Percentiles rank a stretch among this genome's conserved stretches.
Conservation (phyloP, 2,113 vertebrate species). For the Oplegnathus fasciatus region DNA sequence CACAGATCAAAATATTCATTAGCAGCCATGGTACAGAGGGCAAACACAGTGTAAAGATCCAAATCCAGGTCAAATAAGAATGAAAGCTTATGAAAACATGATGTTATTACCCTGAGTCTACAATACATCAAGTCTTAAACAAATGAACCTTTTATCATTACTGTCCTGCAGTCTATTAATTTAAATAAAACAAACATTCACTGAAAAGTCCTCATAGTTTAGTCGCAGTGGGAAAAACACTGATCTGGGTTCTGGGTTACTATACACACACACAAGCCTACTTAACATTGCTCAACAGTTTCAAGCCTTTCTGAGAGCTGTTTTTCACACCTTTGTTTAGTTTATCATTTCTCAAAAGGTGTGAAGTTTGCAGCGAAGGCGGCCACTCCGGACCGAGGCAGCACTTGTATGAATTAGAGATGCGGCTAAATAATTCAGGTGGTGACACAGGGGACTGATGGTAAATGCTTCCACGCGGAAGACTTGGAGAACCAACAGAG, state of each 20-base stretch:
- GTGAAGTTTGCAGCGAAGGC: slow-evolving; percentile 65
- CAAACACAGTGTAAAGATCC: not conserved
- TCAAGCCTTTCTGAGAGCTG: not conserved
- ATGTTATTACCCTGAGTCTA: not conserved
- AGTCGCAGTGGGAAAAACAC: not conserved
- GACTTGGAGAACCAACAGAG: slow-evolving; percentile 77
- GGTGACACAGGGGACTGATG: slow-evolving; percentile 77
- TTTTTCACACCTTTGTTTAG: slow-evolving; percentile 26
- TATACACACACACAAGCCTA: not conserved
- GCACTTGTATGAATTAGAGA: slow-evolving; percentile 82
- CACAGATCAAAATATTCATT: slow-evolving; percentile 45
- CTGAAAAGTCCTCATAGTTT: not conserved
- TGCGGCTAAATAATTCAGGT: slow-evolving; percentile 84
- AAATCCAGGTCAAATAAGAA: not conserved
- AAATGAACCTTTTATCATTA: not conserved
- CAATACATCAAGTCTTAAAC: not conserved
- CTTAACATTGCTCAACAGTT: not conserved
- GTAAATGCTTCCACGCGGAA: slow-evolving; percentile 82
- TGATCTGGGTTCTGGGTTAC: not conserved
- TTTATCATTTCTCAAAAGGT: slow-evolving; percentile 61
- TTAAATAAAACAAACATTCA: not conserved
- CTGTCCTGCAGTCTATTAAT: not conserved
- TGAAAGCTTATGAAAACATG: not conserved
- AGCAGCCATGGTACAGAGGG: not conserved
- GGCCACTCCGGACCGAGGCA: slow-evolving; percentile 46